These are phyloP conservation scores for Sebastes iracundus DNA, from an alignment of 2,797 vertebrate genomes.

Conservation along the genomic window DNA sequence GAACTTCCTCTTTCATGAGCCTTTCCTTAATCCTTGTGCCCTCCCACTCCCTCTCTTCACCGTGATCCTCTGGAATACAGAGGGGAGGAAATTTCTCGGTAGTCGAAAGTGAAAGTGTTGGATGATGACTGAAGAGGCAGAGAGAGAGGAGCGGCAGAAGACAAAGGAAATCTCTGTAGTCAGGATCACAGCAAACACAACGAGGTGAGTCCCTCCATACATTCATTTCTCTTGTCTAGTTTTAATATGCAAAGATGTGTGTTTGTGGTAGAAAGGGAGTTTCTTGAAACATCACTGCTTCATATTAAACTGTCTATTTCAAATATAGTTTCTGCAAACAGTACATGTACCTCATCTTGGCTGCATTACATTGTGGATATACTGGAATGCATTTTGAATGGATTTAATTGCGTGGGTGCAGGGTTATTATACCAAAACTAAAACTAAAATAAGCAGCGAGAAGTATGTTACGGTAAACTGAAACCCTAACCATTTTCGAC, in stretches of 20 bases:
- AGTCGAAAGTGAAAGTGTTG: conserved; percentile 37
- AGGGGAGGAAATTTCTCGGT: accelerated
- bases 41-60: not conserved
- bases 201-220: conserved; percentile 32
- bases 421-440: not conserved
- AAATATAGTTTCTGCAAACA: not conserved
- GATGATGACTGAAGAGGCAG: not conserved
- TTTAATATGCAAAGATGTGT: not conserved
- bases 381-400: not conserved
- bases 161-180: not conserved
- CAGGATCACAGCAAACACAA: not conserved
- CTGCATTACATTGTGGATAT: too few relatives aligned
- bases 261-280: not conserved
- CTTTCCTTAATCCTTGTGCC: not conserved
- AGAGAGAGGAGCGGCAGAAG: not conserved
- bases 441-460: too few relatives aligned
- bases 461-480: too few relatives aligned
- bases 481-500: too few relatives aligned
- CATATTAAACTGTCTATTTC: not conserved
- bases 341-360: not conserved
- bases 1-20: not conserved
- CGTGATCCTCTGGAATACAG: too few relatives aligned
- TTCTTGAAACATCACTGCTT: not conserved
- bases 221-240: not conserved
- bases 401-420: not conserved